Evolutionary conservation across 1,140 invertebrate genomes (phyloP).

Genomic region (Aphis gossypii): DNA sequence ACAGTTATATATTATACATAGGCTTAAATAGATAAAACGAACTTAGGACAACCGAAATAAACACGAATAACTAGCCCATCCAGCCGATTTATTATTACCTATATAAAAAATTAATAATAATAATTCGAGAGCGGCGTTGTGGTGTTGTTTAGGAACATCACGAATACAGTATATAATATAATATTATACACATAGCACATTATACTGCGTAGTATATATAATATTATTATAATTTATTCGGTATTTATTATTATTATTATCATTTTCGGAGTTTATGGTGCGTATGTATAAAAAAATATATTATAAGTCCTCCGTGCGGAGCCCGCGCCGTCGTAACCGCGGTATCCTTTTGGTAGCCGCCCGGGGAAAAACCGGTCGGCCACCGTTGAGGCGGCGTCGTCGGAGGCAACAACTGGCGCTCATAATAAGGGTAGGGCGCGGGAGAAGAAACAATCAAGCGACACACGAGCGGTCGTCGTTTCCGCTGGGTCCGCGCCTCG

Average conservation of each 20-base stretch:
- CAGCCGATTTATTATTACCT: not conserved
- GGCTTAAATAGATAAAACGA: not conserved
- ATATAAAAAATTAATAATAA: not conserved
- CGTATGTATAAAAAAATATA: not conserved
- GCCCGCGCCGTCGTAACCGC: constrained; percentile 38
- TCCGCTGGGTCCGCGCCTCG: too few relatives aligned
- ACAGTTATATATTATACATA: not conserved
- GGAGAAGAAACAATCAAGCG: not conserved
- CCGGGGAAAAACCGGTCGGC: constrained; percentile 57
- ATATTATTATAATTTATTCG: constrained; percentile 1
- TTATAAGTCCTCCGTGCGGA: not conserved
- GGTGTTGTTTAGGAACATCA: not conserved
- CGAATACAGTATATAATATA: not conserved
- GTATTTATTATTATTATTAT: constrained; percentile 29
- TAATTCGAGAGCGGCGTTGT: not conserved
- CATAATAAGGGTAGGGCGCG: not conserved
- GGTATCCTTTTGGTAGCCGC: constrained; percentile 54
- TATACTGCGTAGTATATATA: not conserved
- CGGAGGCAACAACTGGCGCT: constrained; percentile 45
- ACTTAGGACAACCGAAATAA: not conserved
- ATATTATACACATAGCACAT: not conserved
- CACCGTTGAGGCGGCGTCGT: constrained; percentile 40
- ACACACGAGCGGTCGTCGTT: not conserved
- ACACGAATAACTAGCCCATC: not conserved
- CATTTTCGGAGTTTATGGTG: constrained; percentile 21